These are phyloP conservation scores for Zenarchopterus dispar DNA, from an alignment of 2,797 vertebrate genomes.

Conservation along the genomic window DNA sequence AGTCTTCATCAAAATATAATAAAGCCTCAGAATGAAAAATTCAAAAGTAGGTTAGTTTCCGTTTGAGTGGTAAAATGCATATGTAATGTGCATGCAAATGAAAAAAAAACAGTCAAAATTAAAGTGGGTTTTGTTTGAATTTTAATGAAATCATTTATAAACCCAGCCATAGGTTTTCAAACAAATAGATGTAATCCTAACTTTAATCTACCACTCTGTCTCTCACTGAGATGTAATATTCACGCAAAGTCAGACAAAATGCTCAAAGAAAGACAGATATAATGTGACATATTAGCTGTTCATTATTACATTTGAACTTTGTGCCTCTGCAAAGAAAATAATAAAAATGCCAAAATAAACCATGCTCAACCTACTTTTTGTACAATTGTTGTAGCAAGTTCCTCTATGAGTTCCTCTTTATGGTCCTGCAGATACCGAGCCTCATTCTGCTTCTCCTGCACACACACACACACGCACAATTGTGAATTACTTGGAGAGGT, in stretches of 20 bases:
- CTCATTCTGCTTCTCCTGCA: slow-evolving; percentile 94
- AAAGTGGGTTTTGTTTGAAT: too few relatives aligned
- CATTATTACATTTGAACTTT: slow-evolving; percentile 12
- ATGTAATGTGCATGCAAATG: too few relatives aligned
- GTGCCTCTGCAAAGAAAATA: background rate
- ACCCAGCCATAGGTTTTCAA: too few relatives aligned
- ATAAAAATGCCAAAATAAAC: slow-evolving; percentile 13
- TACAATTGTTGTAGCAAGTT: slow-evolving; percentile 92
- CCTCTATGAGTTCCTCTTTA: slow-evolving; percentile 94
- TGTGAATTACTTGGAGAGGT: slow-evolving; percentile 32
- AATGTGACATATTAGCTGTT: background rate
- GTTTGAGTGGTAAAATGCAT: background rate
- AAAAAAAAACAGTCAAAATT: too few relatives aligned
- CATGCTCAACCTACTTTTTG: slow-evolving; percentile 85
- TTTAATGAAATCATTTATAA: too few relatives aligned
- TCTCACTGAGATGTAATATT: background rate
- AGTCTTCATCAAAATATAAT: slow-evolving; percentile 6
- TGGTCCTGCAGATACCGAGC: slow-evolving; percentile 92
- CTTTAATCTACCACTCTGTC: too few relatives aligned
- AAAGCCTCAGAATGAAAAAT: background rate
- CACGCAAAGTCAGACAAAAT: background rate
- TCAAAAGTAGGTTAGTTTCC: background rate
- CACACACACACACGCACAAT: slow-evolving; percentile 33
- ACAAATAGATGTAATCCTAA: too few relatives aligned
- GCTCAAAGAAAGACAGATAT: background rate